Conservation (phyloP, 2,113 vertebrate genomes). For the Struthidea cinerea region DNA sequence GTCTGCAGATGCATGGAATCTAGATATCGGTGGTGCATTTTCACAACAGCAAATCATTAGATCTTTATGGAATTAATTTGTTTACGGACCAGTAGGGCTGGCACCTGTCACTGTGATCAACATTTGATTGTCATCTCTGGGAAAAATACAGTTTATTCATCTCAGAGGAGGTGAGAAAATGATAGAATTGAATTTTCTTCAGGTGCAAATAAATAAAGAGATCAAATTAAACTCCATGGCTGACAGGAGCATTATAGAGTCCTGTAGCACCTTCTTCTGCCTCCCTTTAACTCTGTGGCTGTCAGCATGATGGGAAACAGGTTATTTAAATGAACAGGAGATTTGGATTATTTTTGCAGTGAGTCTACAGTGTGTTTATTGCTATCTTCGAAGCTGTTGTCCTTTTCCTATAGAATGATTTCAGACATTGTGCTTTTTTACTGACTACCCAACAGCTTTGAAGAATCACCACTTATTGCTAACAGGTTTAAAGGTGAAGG, state of each 20-base stretch:
- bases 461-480: background rate
- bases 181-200: background rate
- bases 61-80: background rate
- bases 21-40: background rate
- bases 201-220: slow-evolving; percentile 5
- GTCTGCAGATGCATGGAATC: background rate
- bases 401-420: background rate
- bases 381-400: background rate
- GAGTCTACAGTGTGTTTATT: background rate
- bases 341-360: background rate
- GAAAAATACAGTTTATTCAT: background rate
- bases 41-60: background rate
- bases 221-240: background rate
- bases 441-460: background rate
- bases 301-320: background rate
- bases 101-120: background rate
- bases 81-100: background rate
- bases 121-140: background rate
- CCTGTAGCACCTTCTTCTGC: background rate
- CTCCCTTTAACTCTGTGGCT: background rate
- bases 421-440: background rate
- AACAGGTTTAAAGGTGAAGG: background rate
- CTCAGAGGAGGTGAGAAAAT: background rate
- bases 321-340: background rate
- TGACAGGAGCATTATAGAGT: background rate